These are phyloP conservation scores for Margaritifera margaritifera DNA, from an alignment of 2,888 invertebrate genomes.

Conservation along the genomic window DNA sequence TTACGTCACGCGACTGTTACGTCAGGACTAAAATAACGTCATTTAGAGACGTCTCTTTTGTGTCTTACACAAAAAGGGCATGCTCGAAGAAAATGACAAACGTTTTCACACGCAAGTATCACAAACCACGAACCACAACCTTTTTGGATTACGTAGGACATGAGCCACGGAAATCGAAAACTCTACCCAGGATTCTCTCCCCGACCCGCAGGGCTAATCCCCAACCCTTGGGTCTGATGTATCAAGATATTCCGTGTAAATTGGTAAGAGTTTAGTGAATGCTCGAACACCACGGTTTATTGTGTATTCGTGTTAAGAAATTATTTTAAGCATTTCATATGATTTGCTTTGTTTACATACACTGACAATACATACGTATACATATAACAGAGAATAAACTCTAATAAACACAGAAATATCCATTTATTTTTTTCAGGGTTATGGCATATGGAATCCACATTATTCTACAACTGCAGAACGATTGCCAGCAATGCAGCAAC, in stretches of 20 bases:
- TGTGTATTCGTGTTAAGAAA: too few relatives aligned
- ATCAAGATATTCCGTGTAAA: constrained; percentile 21
- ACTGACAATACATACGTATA: too few relatives aligned
- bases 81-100: constrained; percentile 18
- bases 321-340: too few relatives aligned
- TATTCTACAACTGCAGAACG: constrained; percentile 8
- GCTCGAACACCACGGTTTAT: too few relatives aligned
- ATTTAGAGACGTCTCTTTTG: too few relatives aligned
- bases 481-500: constrained; percentile 12
- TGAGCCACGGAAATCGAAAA: background rate
- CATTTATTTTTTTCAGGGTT: constrained; percentile 12
- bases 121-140: constrained; percentile 22
- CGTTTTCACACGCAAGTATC: constrained; percentile 25
- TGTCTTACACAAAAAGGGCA: too few relatives aligned
- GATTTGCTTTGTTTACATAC: too few relatives aligned
- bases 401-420: background rate
- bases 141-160: constrained; percentile 17
- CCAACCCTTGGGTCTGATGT: constrained; percentile 22
- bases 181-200: constrained; percentile 17
- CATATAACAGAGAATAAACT: background rate
- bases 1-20: too few relatives aligned
- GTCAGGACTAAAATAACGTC: too few relatives aligned
- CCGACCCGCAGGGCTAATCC: constrained; percentile 26
- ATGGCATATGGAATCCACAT: constrained; percentile 25
- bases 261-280: constrained; percentile 11